These are phyloP conservation scores for Lasioglossum morio DNA, from an alignment of 2,888 invertebrate species.

Conservation along the genomic window DNA sequence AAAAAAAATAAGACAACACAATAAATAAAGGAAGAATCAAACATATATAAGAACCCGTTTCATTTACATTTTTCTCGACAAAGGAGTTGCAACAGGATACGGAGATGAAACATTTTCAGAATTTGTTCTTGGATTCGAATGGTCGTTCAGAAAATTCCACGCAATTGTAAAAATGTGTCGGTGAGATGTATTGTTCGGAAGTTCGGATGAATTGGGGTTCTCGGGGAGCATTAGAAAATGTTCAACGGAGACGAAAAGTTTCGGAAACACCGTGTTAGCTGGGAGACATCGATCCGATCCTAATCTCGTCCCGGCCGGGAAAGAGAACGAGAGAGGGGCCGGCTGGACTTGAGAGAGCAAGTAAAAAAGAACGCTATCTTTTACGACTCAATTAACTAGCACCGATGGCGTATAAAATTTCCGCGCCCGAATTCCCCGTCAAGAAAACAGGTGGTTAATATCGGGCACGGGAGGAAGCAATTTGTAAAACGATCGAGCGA, in stretches of 20 bases:
- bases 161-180: not conserved
- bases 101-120: too few species aligned
- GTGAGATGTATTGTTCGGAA: too few species aligned
- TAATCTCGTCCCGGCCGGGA: constrained; percentile 37
- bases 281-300: constrained; percentile 18
- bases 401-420: constrained; percentile 22
- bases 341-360: not conserved
- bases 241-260: not conserved
- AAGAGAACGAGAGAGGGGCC: not conserved
- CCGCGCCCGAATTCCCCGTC: not conserved
- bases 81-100: too few species aligned
- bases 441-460: not conserved
- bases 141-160: not conserved
- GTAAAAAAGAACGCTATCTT: constrained; percentile 34
- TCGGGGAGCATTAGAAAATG: not conserved
- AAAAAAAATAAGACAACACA: too few species aligned
- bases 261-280: not conserved
- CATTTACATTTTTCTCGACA: too few species aligned
- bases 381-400: constrained; percentile 51
- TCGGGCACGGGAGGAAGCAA: not conserved
- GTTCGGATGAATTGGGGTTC: not conserved
- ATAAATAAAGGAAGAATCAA: too few species aligned
- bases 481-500: not conserved
- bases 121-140: not conserved
- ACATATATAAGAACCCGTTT: too few species aligned